phyloP scores from a whole-genome alignment of 2,113 vertebrate genomes.

The Gasterosteus aculeatus region DNA sequence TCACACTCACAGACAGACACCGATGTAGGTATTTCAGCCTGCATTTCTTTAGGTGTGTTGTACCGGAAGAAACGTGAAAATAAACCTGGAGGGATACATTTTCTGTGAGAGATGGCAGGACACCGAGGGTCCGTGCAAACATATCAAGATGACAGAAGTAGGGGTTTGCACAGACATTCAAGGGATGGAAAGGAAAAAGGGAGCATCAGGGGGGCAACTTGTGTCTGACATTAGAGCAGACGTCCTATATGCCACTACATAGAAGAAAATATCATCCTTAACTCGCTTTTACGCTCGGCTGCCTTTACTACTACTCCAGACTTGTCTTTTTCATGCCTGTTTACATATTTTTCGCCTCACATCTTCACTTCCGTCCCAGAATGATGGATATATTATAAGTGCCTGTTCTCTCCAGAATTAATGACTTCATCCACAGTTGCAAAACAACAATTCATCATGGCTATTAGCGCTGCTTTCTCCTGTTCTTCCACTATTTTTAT shows the following conservation, averaged over 20 bases:
- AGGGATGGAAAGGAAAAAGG: not conserved
- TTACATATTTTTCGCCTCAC: conserved; percentile 1
- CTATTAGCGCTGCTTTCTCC: conserved; percentile 40
- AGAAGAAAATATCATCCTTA: not conserved
- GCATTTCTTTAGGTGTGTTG: not conserved
- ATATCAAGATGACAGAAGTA: conserved; percentile 11
- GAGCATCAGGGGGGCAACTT: not conserved
- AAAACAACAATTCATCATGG: conserved; percentile 39
- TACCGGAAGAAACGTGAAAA: not conserved
- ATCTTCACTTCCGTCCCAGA: conserved; percentile 5
- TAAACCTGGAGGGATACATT: not conserved
- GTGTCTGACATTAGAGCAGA: not conserved
- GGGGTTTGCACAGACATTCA: not conserved
- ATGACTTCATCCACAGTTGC: conserved; percentile 32
- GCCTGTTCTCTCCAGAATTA: conserved; percentile 32
- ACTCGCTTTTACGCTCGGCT: not conserved
- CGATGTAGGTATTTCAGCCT: not conserved
- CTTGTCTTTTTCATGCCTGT: not conserved
- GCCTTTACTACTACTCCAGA: not conserved
- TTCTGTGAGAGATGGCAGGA: not conserved
- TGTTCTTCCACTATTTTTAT: not conserved
- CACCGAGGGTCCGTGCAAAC: not conserved
- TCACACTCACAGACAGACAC: not conserved
- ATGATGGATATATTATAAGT: conserved; percentile 33
- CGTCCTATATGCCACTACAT: not conserved